Percentiles rank a stretch among this genome's conserved stretches.
Conservation (phyloP, 2,888 invertebrate genomes). For the Tachina grossa region DNA sequence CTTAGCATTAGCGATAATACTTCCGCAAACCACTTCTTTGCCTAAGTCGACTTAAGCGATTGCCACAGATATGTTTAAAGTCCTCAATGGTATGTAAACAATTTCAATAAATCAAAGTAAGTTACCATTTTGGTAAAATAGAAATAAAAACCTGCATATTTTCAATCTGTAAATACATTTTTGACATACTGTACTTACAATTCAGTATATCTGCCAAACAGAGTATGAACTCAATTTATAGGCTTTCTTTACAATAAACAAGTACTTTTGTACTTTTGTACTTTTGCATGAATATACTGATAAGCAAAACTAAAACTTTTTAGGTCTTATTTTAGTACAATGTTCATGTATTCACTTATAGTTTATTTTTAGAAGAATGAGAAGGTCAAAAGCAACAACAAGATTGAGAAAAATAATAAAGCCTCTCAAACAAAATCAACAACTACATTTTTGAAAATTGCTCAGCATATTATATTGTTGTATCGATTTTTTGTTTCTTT, state of each 20-base stretch:
- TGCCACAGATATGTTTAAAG: no score
- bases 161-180: neutral
- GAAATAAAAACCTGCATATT: neutral
- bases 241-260: constrained; percentile 29
- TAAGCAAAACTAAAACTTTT: neutral
- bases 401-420: constrained; percentile 24
- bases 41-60: no score
- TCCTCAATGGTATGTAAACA: no score
- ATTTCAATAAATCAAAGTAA: no score
- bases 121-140: no score
- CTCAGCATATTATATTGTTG: constrained; percentile 30
- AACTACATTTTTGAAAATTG: constrained; percentile 45
- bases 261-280: constrained; percentile 7
- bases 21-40: no score
- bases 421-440: constrained; percentile 32
- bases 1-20: no score
- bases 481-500: neutral
- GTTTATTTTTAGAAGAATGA: constrained; percentile 43
- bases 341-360: constrained; percentile 32
- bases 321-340: constrained; percentile 1
- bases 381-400: constrained; percentile 70
- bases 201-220: constrained; percentile 13
- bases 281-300: no score
- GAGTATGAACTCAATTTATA: constrained; percentile 25
- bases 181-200: neutral